Evolutionary conservation across 2,113 vertebrate species (phyloP).

Genomic region (Elanus axillaris): DNA sequence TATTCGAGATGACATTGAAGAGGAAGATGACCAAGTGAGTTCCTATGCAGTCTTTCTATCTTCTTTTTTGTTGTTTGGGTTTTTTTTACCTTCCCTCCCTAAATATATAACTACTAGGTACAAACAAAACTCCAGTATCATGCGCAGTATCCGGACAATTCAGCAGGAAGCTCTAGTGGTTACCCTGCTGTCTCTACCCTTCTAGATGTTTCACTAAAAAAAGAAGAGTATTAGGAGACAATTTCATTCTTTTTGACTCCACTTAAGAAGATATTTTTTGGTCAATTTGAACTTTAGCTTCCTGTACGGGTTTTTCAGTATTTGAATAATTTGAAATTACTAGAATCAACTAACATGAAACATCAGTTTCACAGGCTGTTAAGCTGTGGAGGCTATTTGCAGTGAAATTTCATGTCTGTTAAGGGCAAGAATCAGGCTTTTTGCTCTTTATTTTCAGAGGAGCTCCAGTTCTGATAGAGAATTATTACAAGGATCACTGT

Average conservation of each 20-base stretch:
- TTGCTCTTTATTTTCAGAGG: neutral
- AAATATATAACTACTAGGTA: neutral
- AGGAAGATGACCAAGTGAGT: constrained; percentile 99
- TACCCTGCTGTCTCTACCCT: constrained; percentile 21
- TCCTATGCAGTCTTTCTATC: constrained; percentile 85
- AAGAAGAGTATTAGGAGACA: neutral
- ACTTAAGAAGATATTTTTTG: neutral
- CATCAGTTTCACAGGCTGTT: neutral
- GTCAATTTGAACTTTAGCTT: neutral
- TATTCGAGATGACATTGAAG: constrained; percentile 99
- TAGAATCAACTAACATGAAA: neutral
- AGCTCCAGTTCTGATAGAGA: neutral
- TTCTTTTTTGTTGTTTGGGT: constrained; percentile 54
- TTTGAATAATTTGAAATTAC: neutral
- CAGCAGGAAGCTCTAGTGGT: constrained; percentile 16
- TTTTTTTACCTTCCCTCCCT: constrained; percentile 52
- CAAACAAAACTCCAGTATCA: constrained; percentile 39
- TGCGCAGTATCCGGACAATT: neutral
- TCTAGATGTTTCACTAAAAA: neutral
- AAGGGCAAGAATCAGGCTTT: neutral
- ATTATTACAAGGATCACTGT: neutral
- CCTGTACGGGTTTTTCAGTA: neutral
- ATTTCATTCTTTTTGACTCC: neutral
- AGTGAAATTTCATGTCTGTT: neutral
- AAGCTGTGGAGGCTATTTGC: neutral